Evolutionary conservation across 1,140 invertebrate species (phyloP), one percentile per base, ranked within the genome.

Genomic region (Bombus sylvicola): DNA sequence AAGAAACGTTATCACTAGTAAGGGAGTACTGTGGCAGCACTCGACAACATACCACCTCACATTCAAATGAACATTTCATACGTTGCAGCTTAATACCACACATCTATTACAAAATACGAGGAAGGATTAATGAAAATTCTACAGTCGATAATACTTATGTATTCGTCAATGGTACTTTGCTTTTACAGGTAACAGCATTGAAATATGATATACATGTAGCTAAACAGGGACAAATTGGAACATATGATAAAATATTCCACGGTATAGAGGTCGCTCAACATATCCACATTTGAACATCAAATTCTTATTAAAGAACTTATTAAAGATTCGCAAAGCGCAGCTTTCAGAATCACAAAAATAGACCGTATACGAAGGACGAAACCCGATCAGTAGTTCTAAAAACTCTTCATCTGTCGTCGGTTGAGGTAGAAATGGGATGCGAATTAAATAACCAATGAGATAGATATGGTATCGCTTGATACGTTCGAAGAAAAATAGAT

Each of bases 361-460:
- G 78, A 57, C 10, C 34, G 8, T 69, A 2, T n/a, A 28, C 47
- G 47, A 53, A 37, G 64, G 18, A 64, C 76, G 34, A 28, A 25
- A 0, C 22, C 8, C 73, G 25, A n/a, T 25, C 47, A 8, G n/a
- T 10, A 28, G 53, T 43, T 75, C 47, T 81, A 68, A 86, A 69
- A 75, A 76, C 59, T 53, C 2, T 59, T 5, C 39, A 28, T 41
- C 41, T 53, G 41, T n/a, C 37, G 69, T 37, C 75, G 59, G 37
- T 74, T 10, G 10, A 43, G 41, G 3, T 6, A 66, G 34, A 76
- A 9, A 80, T 18, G 6, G 59, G 25, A 31, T 0, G 62, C 22
- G 62, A 75, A 82, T 87, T 84, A 89, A 87, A 87, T 89, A 87
- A 87, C n/a, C 43, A 81, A 89, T 64, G 64, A 73, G 53, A 68